Evolutionary conservation across 2,797 vertebrate species (phyloP).

Genomic region (Falco columbarius): DNA sequence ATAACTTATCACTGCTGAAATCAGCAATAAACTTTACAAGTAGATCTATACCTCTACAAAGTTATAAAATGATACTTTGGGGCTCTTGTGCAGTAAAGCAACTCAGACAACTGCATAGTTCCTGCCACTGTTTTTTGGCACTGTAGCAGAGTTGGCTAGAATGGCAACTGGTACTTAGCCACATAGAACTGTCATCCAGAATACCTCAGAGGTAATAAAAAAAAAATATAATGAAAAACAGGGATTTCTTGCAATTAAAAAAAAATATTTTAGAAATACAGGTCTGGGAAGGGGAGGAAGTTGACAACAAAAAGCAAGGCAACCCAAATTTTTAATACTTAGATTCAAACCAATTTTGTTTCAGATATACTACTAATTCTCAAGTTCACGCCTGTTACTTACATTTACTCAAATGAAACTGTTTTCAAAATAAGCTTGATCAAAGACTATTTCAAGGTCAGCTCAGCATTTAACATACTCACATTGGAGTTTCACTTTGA

Average conservation of each 20-base stretch:
- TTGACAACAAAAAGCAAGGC: not conserved
- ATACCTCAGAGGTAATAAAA: not conserved
- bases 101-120: not conserved
- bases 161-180: not conserved
- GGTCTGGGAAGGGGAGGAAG: accelerated
- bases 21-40: not conserved
- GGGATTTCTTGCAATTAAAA: not conserved
- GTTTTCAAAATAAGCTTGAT: not conserved
- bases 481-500: not conserved
- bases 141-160: not conserved
- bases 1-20: not conserved
- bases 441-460: not conserved
- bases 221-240: not conserved
- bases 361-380: not conserved
- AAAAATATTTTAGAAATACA: not conserved
- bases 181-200: not conserved
- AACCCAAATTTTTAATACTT: not conserved
- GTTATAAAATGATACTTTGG: not conserved
- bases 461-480: not conserved
- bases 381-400: not conserved
- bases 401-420: not conserved
- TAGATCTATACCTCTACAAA: not conserved
- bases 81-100: not conserved
- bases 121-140: not conserved
- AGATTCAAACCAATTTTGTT: not conserved